Percentiles rank a stretch among this genome's conserved stretches.
phyloP scores from a whole-genome alignment of 2,797 vertebrate genomes.

The Poliocrania exsul region DNA sequence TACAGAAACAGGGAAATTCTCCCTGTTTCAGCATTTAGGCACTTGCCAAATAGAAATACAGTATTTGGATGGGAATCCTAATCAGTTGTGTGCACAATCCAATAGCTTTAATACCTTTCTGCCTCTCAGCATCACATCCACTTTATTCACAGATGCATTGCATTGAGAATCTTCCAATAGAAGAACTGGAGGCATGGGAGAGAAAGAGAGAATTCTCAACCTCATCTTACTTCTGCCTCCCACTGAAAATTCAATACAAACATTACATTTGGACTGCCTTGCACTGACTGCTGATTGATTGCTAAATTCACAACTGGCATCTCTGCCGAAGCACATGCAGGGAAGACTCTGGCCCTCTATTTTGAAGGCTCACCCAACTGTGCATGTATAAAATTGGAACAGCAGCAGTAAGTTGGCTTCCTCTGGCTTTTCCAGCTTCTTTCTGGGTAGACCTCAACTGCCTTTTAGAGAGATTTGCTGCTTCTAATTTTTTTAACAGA shows the following conservation, averaged over 20 bases:
- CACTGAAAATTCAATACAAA: constrained; percentile 12
- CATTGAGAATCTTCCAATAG: background rate
- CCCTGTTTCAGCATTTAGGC: background rate
- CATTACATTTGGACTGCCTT: background rate
- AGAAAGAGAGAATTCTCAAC: background rate
- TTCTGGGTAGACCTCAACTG: constrained; percentile 2
- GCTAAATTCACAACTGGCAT: constrained; percentile 1
- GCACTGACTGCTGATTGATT: background rate
- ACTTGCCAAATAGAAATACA: background rate
- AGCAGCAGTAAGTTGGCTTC: constrained; percentile 12
- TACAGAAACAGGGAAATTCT: background rate
- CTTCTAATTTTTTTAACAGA: background rate
- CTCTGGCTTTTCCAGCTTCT: background rate
- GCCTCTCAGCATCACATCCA: background rate
- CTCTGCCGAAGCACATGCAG: background rate
- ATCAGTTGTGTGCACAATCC: background rate
- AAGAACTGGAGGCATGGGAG: background rate
- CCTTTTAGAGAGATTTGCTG: background rate
- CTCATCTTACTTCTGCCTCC: background rate
- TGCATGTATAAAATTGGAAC: background rate
- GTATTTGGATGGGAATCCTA: background rate
- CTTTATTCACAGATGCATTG: background rate
- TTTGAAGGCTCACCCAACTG: background rate
- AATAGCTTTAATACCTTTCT: background rate
- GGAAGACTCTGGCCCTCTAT: background rate